Percentiles rank a stretch among this genome's conserved stretches.
These are phyloP conservation scores for Plagodis pulveraria DNA, from an alignment of 2,888 invertebrate genomes.

Conservation along the genomic window DNA sequence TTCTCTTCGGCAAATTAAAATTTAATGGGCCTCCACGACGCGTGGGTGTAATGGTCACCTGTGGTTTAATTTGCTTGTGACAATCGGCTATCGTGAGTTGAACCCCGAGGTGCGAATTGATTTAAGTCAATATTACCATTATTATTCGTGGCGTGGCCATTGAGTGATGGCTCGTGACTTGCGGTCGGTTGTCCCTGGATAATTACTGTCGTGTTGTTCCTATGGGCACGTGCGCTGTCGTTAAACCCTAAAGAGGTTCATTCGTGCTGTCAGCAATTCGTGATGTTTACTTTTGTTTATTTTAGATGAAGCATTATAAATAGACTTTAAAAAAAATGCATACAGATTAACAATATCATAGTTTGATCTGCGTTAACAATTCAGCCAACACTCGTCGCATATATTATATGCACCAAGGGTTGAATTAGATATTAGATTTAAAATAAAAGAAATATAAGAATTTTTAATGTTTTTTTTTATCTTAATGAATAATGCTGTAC, in stretches of 20 bases:
- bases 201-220: constrained; percentile 71
- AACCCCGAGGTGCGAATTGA: constrained; percentile 31
- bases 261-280: constrained; percentile 64
- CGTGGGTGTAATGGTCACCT: constrained; percentile 9
- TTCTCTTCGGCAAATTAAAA: constrained; percentile 45
- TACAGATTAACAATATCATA: too few species aligned
- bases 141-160: constrained; percentile 69
- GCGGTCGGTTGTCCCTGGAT: constrained; percentile 68
- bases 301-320: neutral
- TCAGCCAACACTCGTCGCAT: too few species aligned
- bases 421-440: too few species aligned
- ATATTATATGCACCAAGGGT: too few species aligned
- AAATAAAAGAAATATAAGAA: too few species aligned
- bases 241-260: constrained; percentile 68
- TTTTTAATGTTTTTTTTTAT: too few species aligned
- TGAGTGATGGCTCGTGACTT: constrained; percentile 70
- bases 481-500: too few species aligned
- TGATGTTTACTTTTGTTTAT: constrained; percentile 37
- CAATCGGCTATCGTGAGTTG: constrained; percentile 18
- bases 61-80: constrained; percentile 22
- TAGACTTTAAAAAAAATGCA: too few species aligned
- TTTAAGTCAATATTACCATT: constrained; percentile 56
- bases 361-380: too few species aligned
- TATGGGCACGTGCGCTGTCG: constrained; percentile 67
- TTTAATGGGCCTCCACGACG: constrained; percentile 11